Percentiles rank a stretch among this genome's conserved stretches.
These are phyloP conservation scores for Paramisgurnus dabryanus DNA, from an alignment of 2,113 vertebrate species.

Conservation along the genomic window DNA sequence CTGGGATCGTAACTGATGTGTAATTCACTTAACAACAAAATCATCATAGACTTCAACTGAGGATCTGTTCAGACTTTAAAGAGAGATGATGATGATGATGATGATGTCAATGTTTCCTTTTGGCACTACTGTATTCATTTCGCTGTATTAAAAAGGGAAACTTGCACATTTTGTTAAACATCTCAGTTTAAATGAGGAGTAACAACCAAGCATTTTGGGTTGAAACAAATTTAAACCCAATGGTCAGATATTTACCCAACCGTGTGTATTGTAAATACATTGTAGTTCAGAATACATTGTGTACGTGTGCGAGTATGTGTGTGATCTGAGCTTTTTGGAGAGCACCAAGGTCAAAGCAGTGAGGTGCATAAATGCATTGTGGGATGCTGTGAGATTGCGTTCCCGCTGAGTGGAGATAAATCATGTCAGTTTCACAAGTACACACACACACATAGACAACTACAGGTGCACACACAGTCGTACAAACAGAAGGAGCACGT, in stretches of 20 bases:
- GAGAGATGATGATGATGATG: conserved; percentile 7
- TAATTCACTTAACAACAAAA: conserved; percentile 36
- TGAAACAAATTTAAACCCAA: too few relatives aligned
- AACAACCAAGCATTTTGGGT: too few relatives aligned
- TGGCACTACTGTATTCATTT: too few relatives aligned
- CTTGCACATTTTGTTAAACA: too few relatives aligned
- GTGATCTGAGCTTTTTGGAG: conserved; percentile 27
- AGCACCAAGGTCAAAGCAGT: conserved; percentile 37
- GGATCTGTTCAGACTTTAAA: conserved; percentile 19
- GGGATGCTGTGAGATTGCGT: conserved; percentile 37
- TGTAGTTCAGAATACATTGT: conserved; percentile 11
- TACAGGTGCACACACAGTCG: conserved; percentile 6
- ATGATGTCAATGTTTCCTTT: too few relatives aligned
- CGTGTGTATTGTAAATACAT: too few relatives aligned
- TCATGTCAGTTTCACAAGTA: conserved; percentile 19
- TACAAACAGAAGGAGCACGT: conserved; percentile 20
- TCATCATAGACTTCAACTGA: conserved; percentile 34
- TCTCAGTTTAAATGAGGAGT: too few relatives aligned
- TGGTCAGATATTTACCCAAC: too few relatives aligned
- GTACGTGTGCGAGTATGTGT: not conserved
- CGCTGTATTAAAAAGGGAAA: too few relatives aligned
- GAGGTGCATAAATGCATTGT: conserved; percentile 35
- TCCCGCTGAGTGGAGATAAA: conserved; percentile 38
- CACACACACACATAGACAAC: conserved; percentile 4
- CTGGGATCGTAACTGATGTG: conserved; percentile 49